Percentiles rank a stretch among this genome's conserved stretches.
Conservation (phyloP, 1,140 invertebrate genomes). For the Papilio glaucus region DNA sequence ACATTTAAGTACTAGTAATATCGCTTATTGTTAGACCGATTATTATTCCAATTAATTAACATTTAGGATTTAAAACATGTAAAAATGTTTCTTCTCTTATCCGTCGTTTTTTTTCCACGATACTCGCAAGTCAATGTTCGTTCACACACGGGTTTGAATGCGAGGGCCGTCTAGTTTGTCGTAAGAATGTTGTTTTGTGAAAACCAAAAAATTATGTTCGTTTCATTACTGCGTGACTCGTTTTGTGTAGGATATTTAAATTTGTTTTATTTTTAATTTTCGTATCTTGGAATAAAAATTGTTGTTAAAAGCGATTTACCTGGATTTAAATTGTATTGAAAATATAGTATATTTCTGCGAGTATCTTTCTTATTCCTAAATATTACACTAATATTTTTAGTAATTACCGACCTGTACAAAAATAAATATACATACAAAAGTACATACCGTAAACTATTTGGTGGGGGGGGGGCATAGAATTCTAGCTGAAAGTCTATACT, state of each 20-base stretch:
- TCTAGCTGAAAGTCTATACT: too few species aligned
- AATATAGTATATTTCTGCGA: too few species aligned
- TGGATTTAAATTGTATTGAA: too few species aligned
- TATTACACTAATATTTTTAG: too few species aligned
- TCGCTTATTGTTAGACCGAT: background rate
- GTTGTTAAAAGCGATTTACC: too few species aligned
- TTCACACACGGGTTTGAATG: slow-evolving; percentile 37
- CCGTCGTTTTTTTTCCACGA: slow-evolving; percentile 9
- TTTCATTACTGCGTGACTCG: slow-evolving; percentile 40
- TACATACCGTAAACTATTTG: too few species aligned
- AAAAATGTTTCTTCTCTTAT: background rate
- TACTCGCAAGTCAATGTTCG: slow-evolving; percentile 43
- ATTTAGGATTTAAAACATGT: slow-evolving; percentile 4
- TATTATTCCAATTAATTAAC: background rate
- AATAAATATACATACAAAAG: too few species aligned
- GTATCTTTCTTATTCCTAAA: too few species aligned
- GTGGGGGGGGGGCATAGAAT: too few species aligned
- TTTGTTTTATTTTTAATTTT: background rate
- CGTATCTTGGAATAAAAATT: background rate
- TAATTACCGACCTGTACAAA: too few species aligned
- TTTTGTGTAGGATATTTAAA: background rate
- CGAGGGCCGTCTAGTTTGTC: slow-evolving; percentile 48
- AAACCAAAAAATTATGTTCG: slow-evolving; percentile 43
- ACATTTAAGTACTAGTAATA: background rate
- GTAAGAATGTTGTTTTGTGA: slow-evolving; percentile 51